Base-by-base conservation (phyloP, 2,888 invertebrate species). In the Diarsia mendica region DNA sequence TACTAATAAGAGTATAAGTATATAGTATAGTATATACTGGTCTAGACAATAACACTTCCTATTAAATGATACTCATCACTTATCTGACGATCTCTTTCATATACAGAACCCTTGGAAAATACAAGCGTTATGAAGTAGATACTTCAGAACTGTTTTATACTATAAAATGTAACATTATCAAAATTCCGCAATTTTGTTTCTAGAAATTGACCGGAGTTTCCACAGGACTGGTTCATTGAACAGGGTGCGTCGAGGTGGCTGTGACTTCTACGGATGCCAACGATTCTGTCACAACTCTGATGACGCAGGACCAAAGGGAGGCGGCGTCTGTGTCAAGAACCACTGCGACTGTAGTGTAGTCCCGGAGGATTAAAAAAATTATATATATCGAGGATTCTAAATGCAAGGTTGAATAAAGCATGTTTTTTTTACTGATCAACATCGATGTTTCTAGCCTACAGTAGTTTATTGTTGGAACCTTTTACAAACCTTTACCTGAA, bases 181-280 rank as follows among this genome's bases (percentile, higher is more conserved):
- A 55, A 55, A 55, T 13, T 23, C 13, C 13, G 13, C 2, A 13
- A 8, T 48, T 28, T 4, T n/a, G 2, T 39, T 61, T 65, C 15
- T 33, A 80, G 76, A 2, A n/a, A 48, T 77, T 28, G 48, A 77
- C 15, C 2, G 11, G 39, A 33, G 3, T 2, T 0, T 48, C 20
- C 2, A 11, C 13, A 10, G 10, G 8, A 13, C 11, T 13, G 20
- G 15, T 10, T 51, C 79, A 1, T 70, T 51, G 70, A 39, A 1
- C 39, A 79, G 79, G 18, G 53, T 4, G 10, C 76, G 76, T 39
- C 79, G 75, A 28, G 28, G 68, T 3, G 23, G 60, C 18, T 76
- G 75, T 2, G 78, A 76, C 60, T 76, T 78, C 60, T 78, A 53
- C 15, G 60, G 15, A 51, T 76, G 75, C 4, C 75, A 78, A 53